Base-by-base conservation (phyloP, 2,113 vertebrate species). In the Varanus komodoensis region DNA sequence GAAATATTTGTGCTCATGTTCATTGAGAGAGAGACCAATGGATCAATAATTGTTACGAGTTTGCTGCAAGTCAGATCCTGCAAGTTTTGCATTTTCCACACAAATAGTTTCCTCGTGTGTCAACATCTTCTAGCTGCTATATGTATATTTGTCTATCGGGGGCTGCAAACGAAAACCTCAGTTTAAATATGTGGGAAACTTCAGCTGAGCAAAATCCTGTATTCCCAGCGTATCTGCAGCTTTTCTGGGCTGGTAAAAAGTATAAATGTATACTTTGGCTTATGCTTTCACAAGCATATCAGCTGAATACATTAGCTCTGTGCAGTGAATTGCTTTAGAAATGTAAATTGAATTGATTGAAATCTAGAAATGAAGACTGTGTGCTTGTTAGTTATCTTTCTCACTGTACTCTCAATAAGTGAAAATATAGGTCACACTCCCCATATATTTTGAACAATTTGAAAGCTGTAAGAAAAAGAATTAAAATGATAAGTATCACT, bases 341-440 rank as follows among this genome's bases (percentile, higher is more conserved):
- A 89, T 91, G 87, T 93, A 71, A 92, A 48, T 84, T 6, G 32
- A 84, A 92, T 92, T 93, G 81, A 89, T 88, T 92, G 87, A 94
- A 94, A 91, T 61, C 68, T 38, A 88, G 89, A 91, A 71, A 64
- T 73, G 54, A 90, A 92, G 52, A 82, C 85, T 61, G 89, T 64
- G 79, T 69, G 82, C 88, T 32, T 93, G 34, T 86, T 91, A 86
- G 52, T 91, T 94, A 17, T n/a, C 67, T 91, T 27, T 91, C 68
- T 50, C 89, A 84, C 44, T 32, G 21, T 80, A 74, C 23, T 90
- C 74, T 61, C 86, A 86, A 0, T 57, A 92, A n/a, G 15, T 69
- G 44, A 50, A 71, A 71, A 71, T 85, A 84, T 44, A 84, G n/a
- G 23, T 67, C n/a, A 67, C 23, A 44, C 34, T 14, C 25, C 9